These are phyloP conservation scores for Lordiphosa collinella DNA, from an alignment of 1,140 invertebrate genomes.

Conservation along the genomic window DNA sequence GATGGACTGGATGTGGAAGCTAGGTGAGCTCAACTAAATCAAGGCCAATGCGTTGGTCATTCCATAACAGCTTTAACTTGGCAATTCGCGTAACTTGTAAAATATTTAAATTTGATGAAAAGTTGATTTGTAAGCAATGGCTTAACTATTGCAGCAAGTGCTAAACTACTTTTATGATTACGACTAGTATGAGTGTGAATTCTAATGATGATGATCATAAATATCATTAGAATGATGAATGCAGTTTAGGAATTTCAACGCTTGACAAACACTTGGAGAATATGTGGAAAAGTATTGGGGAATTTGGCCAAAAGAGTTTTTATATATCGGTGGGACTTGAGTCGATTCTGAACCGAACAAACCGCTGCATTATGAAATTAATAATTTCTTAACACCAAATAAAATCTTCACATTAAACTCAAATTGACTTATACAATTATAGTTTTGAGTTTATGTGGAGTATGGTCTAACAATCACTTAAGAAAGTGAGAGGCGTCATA, in stretches of 20 bases:
- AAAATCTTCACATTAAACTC: no score
- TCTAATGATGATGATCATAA: slow-evolving; percentile 23
- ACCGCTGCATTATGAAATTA: no score
- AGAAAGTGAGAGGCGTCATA: no score
- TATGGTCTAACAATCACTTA: no score
- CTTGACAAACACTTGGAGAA: neutral
- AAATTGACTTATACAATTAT: no score
- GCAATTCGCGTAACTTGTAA: slow-evolving; percentile 36
- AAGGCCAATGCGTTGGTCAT: no score
- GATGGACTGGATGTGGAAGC: slow-evolving; percentile 83
- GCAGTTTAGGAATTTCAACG: slow-evolving; percentile 5
- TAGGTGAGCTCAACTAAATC: slow-evolving; percentile 81
- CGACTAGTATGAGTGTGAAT: slow-evolving; percentile 5
- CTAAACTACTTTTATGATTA: slow-evolving; percentile 34
- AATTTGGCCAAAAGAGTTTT: no score
- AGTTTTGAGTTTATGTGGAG: no score
- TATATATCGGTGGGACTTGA: no score
- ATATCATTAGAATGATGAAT: slow-evolving; percentile 1
- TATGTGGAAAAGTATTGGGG: no score
- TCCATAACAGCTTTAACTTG: neutral
- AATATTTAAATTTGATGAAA: slow-evolving; percentile 37
- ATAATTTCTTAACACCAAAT: no score
- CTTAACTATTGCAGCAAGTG: slow-evolving; percentile 18
- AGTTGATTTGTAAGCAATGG: neutral
- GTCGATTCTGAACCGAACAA: no score